phyloP scores from a whole-genome alignment of 2,888 invertebrate genomes.

The Mesoligia furuncula region DNA sequence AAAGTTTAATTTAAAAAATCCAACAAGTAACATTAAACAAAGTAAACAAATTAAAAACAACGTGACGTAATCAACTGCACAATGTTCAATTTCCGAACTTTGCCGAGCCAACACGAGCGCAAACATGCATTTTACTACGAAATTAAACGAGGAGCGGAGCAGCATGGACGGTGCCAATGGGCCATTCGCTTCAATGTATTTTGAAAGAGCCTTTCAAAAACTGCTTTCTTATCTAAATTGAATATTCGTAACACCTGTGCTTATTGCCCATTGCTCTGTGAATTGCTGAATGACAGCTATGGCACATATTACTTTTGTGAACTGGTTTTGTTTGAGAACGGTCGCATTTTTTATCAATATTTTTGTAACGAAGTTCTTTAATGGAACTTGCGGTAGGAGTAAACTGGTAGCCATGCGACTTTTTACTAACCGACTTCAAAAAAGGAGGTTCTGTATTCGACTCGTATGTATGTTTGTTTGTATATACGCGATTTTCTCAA shows the following conservation, averaged over 20 bases:
- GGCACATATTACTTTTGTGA: constrained; percentile 14
- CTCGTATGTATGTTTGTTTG: too few relatives aligned
- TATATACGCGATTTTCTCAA: too few relatives aligned
- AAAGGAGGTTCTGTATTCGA: too few relatives aligned
- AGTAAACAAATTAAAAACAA: constrained; percentile 19
- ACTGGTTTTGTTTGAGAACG: neutral
- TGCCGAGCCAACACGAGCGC: constrained; percentile 21
- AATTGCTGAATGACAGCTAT: constrained; percentile 44
- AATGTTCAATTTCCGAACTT: constrained; percentile 31
- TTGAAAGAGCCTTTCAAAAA: constrained; percentile 30
- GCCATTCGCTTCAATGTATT: constrained; percentile 50
- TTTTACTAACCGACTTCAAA: too few relatives aligned
- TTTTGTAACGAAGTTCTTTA: too few relatives aligned
- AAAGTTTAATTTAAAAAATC: constrained; percentile 11
- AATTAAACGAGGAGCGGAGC: constrained; percentile 37
- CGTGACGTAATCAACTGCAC: constrained; percentile 17
- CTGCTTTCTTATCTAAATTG: constrained; percentile 66
- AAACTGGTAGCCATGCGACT: too few relatives aligned
- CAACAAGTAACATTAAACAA: neutral
- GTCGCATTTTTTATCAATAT: too few relatives aligned
- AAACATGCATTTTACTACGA: constrained; percentile 38
- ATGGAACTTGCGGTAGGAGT: too few relatives aligned
- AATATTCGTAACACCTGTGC: constrained; percentile 65
- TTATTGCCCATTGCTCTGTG: constrained; percentile 54
- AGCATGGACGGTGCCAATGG: constrained; percentile 27